A percentile compares a stretch with the other conserved stretches of the same genome.
These are phyloP conservation scores for Peribatodes rhomboidaria DNA, from an alignment of 2,888 invertebrate species.

Conservation along the genomic window DNA sequence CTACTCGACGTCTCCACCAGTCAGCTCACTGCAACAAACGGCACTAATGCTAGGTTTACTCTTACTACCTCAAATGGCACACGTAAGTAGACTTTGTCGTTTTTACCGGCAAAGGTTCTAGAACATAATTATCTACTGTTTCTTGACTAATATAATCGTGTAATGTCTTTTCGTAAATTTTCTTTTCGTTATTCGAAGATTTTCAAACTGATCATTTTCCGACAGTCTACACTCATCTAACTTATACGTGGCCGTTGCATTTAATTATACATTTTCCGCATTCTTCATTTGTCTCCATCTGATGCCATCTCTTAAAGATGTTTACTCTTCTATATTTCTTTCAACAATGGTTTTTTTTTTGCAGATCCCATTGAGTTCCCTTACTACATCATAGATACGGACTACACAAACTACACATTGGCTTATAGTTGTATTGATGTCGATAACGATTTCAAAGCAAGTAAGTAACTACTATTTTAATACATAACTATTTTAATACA, in stretches of 20 bases:
- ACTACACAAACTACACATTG: conserved; percentile 87
- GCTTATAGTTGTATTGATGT: conserved; percentile 87
- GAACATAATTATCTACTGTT: no score
- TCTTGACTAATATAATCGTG: no score
- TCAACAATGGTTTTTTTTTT: conserved; percentile 28
- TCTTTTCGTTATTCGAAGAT: no score
- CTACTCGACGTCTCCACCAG: conserved; percentile 51
- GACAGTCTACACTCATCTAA: no score
- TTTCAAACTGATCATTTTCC: no score
- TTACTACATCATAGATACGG: conserved; percentile 76
- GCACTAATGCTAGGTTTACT: conserved; percentile 62
- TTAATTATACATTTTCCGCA: no score
- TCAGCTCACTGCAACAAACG: conserved; percentile 48
- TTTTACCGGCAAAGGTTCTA: no score
- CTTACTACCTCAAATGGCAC: conserved; percentile 55
- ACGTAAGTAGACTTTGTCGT: conserved; percentile 46
- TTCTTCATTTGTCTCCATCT: no score
- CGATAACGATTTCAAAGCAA: conserved; percentile 60
- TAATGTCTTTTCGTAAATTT: no score
- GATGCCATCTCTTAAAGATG: neutral
- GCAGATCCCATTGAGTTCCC: conserved; percentile 60
- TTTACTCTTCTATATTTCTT: neutral
- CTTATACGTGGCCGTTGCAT: no score
- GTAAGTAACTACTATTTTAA: conserved; percentile 54
- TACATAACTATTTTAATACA: no score